Base-by-base conservation (phyloP, 2,797 vertebrate genomes). In the Ceryle rudis region DNA sequence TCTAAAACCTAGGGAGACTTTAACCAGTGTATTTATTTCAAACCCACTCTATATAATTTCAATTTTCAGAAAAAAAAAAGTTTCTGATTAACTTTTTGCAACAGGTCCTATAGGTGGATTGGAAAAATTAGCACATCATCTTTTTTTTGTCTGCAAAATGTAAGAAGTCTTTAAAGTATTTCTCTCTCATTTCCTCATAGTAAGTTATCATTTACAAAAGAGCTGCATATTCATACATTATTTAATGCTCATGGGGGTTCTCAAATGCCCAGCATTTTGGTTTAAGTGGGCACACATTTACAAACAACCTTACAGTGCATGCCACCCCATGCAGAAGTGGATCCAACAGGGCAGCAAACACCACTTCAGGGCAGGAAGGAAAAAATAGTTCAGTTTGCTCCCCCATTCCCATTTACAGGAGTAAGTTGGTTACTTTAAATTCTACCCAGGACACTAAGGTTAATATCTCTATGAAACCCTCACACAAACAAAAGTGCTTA, bases 221-320 rank as follows among this genome's bases (percentile, higher is more conserved):
- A 81, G 9, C 39, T 49, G 44, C 39, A 10, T 54, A 57, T 46
- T 80, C 16, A n/a, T 42, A 39, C 10, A 15, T 52, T 51, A 57
- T 42, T 66, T 58, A 60, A 42, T 62, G 28, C 18, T 62, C 46
- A 5, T 0, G 0, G 0, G 44, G 12, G 21, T 57, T n/a, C 44
- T 78, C 55, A 57, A 14, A 20, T 37, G 31, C 35, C 49, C 49
- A 69, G 41, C n/a, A 23, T 51, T 55, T 70, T 51, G 26, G 35
- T 83, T 67, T 57, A 67, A 55, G 71, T 37, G 19, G 39, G 31
- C 33, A 71, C 22, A n/a, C 8, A 22, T 26, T 78, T 81, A 42
- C 52, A 77, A 35, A 39, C 3, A 7, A 57, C 41, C 8, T 23
- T 20, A 62, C 46, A 0, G 0, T 15, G 0, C 0, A 1, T 62